Evolutionary conservation across 2,888 invertebrate genomes (phyloP), one percentile per base, ranked within the genome.

Genomic region (Drosophila buzzatii): DNA sequence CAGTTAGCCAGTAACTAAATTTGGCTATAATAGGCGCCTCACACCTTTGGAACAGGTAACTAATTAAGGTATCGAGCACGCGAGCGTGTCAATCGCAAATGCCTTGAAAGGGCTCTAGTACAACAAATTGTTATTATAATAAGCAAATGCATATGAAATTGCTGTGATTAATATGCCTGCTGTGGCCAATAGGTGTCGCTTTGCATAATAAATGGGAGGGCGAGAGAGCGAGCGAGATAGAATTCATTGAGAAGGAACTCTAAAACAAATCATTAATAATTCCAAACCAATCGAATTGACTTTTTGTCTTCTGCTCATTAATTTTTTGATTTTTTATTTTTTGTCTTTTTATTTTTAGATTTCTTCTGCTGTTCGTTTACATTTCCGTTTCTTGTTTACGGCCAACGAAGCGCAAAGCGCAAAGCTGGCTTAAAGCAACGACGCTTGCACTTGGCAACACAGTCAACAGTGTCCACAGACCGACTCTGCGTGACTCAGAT

Each of bases 301-400:
- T 51, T 73, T 62, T 35, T 61, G 61, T 53, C 39, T n/a, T 23
- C 49, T 41, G 55, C 35, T 23, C 23, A 18, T 45, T 47, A 33
- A 10, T 14, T 23, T 10, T 16, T n/a, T n/a, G 7, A 12, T 12
- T 3, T 10, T 20, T n/a, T 35, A 5, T 20, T 10, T 39, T 1
- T 47, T 39, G 14, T n/a, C 14, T 31, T 18, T 16, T 45, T 39
- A 58, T 45, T 18, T 16, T 45, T 39, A 58, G 37, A 23, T 33
- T 12, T 74, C 51, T 60, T 60, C 14, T 18, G 14, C n/a, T 41
- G 18, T 35, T 58, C 59, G 60, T 39, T 68, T 62, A 66, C 70
- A 74, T 74, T 78, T 77, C 74, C 79, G 79, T 61, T 74, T 70
- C 70, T 70, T 77, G 74, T 70, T 63, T 70, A 53, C 51, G 71